phyloP scores from a whole-genome alignment of 2,888 invertebrate species.

The Brachylomia viminalis region DNA sequence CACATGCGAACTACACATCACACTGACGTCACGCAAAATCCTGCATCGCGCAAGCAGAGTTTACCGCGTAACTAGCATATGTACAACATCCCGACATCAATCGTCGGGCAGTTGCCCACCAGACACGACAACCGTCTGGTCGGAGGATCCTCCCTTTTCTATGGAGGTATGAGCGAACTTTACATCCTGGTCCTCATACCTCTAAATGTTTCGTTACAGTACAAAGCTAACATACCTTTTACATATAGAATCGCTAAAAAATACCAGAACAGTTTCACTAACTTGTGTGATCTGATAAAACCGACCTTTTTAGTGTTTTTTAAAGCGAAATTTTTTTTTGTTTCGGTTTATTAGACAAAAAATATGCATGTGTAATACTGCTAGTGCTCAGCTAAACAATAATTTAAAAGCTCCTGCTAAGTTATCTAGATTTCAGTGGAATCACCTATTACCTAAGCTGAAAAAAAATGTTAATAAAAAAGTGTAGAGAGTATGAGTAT shows the following conservation, averaged over 20 bases:
- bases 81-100: too few species aligned
- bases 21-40: too few species aligned
- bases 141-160: too few species aligned
- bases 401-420: neutral
- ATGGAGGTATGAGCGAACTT: too few species aligned
- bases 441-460: neutral
- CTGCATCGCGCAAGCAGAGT: too few species aligned
- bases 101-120: too few species aligned
- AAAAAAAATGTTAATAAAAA: neutral
- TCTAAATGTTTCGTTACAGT: constrained; percentile 9
- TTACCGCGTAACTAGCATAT: too few species aligned
- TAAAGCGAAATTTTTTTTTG: accelerated
- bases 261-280: neutral
- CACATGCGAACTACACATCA: too few species aligned
- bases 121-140: too few species aligned
- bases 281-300: neutral
- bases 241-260: constrained; percentile 7
- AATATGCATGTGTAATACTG: neutral
- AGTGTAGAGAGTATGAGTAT: neutral
- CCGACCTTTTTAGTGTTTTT: neutral
- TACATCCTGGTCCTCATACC: too few species aligned
- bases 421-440: neutral
- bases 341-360: neutral
- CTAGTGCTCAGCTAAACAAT: neutral
- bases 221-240: neutral